Base-by-base conservation (phyloP, 1,140 invertebrate genomes). In the Solenopsis fugax region DNA sequence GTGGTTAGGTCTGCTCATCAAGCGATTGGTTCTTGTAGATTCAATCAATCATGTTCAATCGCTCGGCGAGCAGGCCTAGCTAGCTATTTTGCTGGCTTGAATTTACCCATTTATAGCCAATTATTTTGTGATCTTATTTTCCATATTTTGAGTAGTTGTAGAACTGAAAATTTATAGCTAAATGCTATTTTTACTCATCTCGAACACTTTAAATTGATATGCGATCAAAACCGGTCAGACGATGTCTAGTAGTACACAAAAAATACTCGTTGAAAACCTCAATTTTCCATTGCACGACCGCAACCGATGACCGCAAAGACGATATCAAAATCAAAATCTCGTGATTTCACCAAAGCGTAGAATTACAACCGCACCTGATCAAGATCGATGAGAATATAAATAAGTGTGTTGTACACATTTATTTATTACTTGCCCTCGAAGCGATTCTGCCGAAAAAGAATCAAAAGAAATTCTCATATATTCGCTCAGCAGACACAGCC, bases 301-400 rank as follows among this genome's bases (percentile, higher is more conserved):
- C 85, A 88, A 88, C 90, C 85, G 87, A 80, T 87, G 87, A 94
- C 92, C 91, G 89, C 92, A 92, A 60, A 73, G 56, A 62, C 21
- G 85, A 88, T 93, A 93, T 93, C 91, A 90, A 92, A 93, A 93
- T 93, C 87, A 87, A 91, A 93, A 93, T 91, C 88, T 58, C 86
- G 75, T 88, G 87, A 91, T 91, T 7, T 41, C 87, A 73, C 85
- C 24, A 16, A 48, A 18, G 18, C 65, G 89, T 93, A 87, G 67
- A 56, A 75, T 93, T 93, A 90, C 93, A 58, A 91, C 90, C 90
- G 60, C 89, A 82, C 45, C 4, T 37, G 65, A 24, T 82, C 50
- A 9, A 87, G 52, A 85, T 73, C 52, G 21, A 73, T 24, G 13
- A 9, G n/a, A n/a, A n/a, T 16, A 77, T 48, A 85, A 37, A 50